phyloP scores from a whole-genome alignment of 2,797 vertebrate genomes.

The Staurois parvus region DNA sequence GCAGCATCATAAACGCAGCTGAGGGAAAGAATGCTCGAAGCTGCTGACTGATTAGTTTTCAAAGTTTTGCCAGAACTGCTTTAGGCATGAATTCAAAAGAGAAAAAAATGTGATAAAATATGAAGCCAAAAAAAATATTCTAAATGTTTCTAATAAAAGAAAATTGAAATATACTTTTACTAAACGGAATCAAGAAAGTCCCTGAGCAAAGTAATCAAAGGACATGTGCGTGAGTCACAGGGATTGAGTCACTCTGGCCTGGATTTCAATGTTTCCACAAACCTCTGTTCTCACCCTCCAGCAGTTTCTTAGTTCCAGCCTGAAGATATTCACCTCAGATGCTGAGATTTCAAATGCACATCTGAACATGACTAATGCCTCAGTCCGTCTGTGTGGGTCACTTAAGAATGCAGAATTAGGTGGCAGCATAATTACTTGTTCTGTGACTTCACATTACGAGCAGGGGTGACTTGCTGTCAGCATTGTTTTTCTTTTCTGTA shows the following conservation, averaged over 20 bases:
- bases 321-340: conserved; percentile 1
- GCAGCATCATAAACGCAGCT: conserved; percentile 64
- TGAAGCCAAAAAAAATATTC: conserved; percentile 51
- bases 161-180: conserved; percentile 49
- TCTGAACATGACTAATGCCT: conserved; percentile 11
- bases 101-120: conserved; percentile 54
- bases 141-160: conserved; percentile 58
- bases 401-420: neutral
- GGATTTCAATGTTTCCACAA: conserved; percentile 7
- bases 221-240: conserved; percentile 32
- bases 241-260: conserved; percentile 39
- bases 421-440: neutral
- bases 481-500: neutral
- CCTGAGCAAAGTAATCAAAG: conserved; percentile 37
- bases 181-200: conserved; percentile 42
- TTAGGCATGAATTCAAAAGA: conserved; percentile 63
- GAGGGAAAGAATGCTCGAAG: conserved; percentile 58
- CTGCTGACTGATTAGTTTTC: conserved; percentile 63
- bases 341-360: conserved; percentile 1
- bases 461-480: neutral
- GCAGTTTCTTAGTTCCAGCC: conserved; percentile 9
- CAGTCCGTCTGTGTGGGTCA: conserved; percentile 1
- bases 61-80: conserved; percentile 67
- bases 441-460: neutral
- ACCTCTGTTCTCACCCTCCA: conserved; percentile 7